Evolutionary conservation across 2,888 invertebrate genomes (phyloP).

Genomic region (Metacarcinus magister): DNA sequence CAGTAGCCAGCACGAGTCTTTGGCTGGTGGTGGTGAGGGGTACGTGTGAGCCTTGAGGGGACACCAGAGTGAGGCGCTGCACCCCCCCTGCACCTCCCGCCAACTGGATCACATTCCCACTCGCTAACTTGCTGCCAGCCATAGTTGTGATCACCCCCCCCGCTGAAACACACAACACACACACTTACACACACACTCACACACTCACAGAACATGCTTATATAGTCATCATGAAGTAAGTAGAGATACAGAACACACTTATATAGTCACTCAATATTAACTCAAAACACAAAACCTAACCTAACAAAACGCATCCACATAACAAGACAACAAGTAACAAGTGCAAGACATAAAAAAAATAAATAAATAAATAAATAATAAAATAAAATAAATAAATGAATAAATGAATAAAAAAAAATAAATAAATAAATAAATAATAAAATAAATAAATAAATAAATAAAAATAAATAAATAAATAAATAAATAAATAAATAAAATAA

Average conservation of each 20-base stretch:
- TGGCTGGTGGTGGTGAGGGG: constrained; percentile 68
- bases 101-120: constrained; percentile 72
- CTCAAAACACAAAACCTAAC: no score
- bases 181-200: neutral
- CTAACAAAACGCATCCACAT: no score
- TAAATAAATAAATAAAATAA: no score
- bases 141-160: constrained; percentile 73
- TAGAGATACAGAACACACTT: neutral
- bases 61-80: constrained; percentile 76
- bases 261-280: no score
- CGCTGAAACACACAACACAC: neutral
- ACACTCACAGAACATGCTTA: neutral
- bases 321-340: no score
- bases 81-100: constrained; percentile 71
- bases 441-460: neutral
- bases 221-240: no score
- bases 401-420: neutral
- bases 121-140: constrained; percentile 71
- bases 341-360: no score
- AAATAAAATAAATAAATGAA: neutral
- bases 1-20: constrained; percentile 68
- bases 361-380: no score
- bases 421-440: neutral
- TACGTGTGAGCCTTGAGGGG: constrained; percentile 69
- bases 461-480: no score